These are phyloP conservation scores for Xylocopa sonorina DNA, from an alignment of 1,140 invertebrate species.

Conservation along the genomic window DNA sequence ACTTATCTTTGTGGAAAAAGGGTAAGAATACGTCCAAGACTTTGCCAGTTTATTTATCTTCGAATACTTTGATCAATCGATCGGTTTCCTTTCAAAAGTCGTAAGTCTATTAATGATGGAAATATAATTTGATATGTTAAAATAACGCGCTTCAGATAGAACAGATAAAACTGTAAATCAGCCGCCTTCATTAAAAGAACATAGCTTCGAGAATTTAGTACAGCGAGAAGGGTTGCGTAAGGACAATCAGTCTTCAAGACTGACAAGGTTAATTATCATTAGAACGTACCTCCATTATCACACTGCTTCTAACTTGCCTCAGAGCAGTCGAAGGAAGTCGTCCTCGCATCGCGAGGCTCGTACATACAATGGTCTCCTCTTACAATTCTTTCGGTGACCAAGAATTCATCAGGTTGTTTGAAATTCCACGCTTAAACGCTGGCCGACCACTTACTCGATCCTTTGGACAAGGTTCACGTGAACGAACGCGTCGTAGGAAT, in stretches of 20 bases:
- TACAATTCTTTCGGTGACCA: background rate
- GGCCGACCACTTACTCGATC: too few relatives aligned
- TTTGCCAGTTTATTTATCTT: background rate
- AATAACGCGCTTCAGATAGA: background rate
- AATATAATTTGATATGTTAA: too few relatives aligned
- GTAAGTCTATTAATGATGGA: too few relatives aligned
- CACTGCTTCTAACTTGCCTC: background rate
- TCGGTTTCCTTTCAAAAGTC: too few relatives aligned
- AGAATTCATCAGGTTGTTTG: too few relatives aligned
- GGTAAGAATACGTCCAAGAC: conserved; percentile 1
- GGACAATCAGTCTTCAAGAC: background rate
- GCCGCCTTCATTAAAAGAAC: too few relatives aligned
- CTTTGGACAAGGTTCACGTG: too few relatives aligned
- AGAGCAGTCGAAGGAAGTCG: background rate
- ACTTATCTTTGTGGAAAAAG: background rate
- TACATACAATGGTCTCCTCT: background rate
- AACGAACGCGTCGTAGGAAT: too few relatives aligned
- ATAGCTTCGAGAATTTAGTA: too few relatives aligned
- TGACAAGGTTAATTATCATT: conserved; percentile 30
- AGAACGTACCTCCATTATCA: background rate
- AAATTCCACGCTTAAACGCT: too few relatives aligned
- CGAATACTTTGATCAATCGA: background rate
- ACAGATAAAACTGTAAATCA: conserved; percentile 1
- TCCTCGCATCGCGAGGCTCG: background rate
- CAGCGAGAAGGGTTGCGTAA: background rate